phyloP scores from a whole-genome alignment of 1,140 invertebrate species.

The Dinothrombium tinctorium region DNA sequence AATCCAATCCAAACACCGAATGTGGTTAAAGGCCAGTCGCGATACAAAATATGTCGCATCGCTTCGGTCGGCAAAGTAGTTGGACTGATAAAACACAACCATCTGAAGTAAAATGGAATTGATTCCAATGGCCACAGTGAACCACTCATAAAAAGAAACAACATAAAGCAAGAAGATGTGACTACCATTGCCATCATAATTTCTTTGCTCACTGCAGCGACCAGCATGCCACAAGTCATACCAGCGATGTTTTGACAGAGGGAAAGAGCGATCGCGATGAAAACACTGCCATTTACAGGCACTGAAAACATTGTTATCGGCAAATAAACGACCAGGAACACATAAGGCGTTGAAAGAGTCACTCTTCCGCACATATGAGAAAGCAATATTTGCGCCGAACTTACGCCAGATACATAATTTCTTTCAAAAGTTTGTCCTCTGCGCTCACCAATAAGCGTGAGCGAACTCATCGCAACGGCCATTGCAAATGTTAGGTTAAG shows the following conservation, averaged over 20 bases:
- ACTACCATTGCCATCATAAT: background rate
- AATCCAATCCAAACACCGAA: conserved; percentile 2
- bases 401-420: conserved; percentile 66
- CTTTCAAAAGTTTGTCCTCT: conserved; percentile 64
- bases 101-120: conserved; percentile 57
- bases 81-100: conserved; percentile 57
- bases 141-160: conserved; percentile 43
- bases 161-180: background rate
- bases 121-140: conserved; percentile 70
- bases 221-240: conserved; percentile 1
- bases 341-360: background rate
- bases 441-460: conserved; percentile 65
- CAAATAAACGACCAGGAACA: background rate
- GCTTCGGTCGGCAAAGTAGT: conserved; percentile 71
- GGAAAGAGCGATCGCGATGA: too few relatives aligned
- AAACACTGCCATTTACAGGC: too few relatives aligned
- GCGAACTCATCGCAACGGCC: conserved; percentile 72
- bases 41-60: conserved; percentile 39
- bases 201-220: background rate
- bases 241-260: conserved; percentile 4
- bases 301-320: background rate
- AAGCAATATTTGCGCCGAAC: conserved; percentile 61
- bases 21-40: background rate
- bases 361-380: conserved; percentile 31
- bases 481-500: conserved; percentile 82